Evolutionary conservation across 2,113 vertebrate species (phyloP), one percentile per base, ranked within the genome.

Genomic region (Cinclus cinclus): DNA sequence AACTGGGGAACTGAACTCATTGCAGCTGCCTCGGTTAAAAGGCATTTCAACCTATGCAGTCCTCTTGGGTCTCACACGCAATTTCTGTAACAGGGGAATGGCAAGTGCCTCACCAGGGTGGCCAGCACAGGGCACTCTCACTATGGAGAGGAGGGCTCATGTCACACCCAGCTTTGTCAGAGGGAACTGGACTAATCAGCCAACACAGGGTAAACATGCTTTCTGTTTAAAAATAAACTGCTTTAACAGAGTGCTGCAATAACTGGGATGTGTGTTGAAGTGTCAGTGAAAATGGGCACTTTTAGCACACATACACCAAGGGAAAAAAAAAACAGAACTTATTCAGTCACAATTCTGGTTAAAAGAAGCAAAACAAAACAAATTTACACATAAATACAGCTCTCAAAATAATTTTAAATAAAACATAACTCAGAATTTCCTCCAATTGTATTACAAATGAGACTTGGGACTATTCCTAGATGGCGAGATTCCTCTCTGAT

Each of bases 111-210:
- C n/a, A 7, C 23, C 28, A 6, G 2, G 37, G 46, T 17, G 49
- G 33, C 8, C 13, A 17, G 46, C 22, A 27, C 0, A 1, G 49
- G 9, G 37, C 58, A 37, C 31, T n/a, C 53, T 3, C 4, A 9
- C 35, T 13, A 5, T 2, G 2, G 67, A 70, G 52, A 17, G 31
- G 21, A 83, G 15, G 41, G 55, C 4, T 65, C 23, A 2, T 0
- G 1, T 35, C 71, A 39, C 42, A 25, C 33, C 23, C 67, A 35
- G 55, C 73, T 77, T 27, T 14, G 20, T 22, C 42, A 75, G 21
- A 65, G 13, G 46, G n/a, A 74, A 41, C 23, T 19, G 58, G 31
- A 35, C 14, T 16, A 7, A 21, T 24, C 62, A 56, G 13, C 44
- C 58, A 33, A 21, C 42, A 19, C 5, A 2, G 31, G 20, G 30